Evolutionary conservation across 2,113 vertebrate genomes (phyloP).

Genomic region (Cyanocitta stelleri): DNA sequence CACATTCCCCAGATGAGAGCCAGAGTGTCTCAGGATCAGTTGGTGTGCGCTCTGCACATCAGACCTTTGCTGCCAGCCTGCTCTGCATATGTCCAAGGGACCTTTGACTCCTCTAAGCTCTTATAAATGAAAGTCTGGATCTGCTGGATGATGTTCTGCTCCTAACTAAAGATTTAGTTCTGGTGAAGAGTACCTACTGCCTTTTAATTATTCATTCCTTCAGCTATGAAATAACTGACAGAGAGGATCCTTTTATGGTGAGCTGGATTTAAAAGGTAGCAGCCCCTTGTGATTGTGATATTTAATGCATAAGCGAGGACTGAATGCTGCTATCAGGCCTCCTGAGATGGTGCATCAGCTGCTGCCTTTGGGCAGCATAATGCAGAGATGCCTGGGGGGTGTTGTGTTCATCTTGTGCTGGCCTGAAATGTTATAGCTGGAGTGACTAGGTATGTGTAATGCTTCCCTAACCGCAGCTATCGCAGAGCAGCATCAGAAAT

Average conservation of each 20-base stretch:
- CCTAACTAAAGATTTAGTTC: not conserved
- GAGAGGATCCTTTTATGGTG: not conserved
- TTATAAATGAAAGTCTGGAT: not conserved
- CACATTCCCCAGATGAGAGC: not conserved
- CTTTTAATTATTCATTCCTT: slow-evolving; percentile 16
- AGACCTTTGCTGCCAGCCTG: not conserved
- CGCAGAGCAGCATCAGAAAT: not conserved
- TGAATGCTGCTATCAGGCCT: not conserved
- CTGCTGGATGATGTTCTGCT: not conserved
- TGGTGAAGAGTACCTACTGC: not conserved
- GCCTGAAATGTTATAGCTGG: not conserved
- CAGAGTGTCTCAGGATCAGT: not conserved
- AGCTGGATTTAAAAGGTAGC: slow-evolving; percentile 12
- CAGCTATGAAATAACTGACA: not conserved
- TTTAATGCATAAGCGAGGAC: not conserved
- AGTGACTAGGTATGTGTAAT: not conserved
- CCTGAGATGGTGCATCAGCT: not conserved
- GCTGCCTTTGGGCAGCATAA: slow-evolving; percentile 21
- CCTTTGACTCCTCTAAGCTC: not conserved
- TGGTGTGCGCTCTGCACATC: not conserved
- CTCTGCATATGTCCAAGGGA: not conserved
- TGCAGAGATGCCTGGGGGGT: not conserved
- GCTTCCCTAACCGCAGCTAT: not conserved
- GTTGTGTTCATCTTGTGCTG: slow-evolving; percentile 3
- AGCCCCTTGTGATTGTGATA: not conserved